Base-by-base conservation (phyloP, 2,888 invertebrate genomes). In the Drosophila ustulata region DNA sequence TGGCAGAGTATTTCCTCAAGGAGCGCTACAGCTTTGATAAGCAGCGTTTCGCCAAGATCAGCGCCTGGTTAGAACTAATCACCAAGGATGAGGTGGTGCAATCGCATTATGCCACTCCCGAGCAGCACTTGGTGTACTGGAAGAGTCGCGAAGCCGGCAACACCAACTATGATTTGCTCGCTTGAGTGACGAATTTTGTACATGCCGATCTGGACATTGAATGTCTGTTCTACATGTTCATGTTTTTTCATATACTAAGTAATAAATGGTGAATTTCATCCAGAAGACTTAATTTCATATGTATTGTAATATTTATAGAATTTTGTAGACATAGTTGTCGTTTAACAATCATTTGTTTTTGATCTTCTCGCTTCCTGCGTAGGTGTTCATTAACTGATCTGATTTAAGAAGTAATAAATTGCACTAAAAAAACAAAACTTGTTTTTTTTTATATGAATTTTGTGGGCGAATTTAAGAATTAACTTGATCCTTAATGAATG, bases 51-150 rank as follows among this genome's bases (percentile, higher is more conserved):
- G 49, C 25, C 11, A 62, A 80, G 8, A 32, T 87, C 5, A 37
- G 45, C 6, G 53, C 71, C 34, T 75, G 72, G 66, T 57, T 73
- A 7, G 56, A 70, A 2, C 53, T 67, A 0, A 96, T 97, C 96
- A 94, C 95, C 79, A 93, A 94, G 69, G 95, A 95, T 69, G 93
- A 94, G 0, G 95, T 95, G 4, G 96, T 97, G 1, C 95, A 95
- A 89, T 92, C 93, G 1, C 95, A 94, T 86, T 95, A 93, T 72
- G 91, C 96, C 58, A 93, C 95, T 6, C 93, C 95, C 0, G 96
- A 96, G 72, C 94, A 94, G 3, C 96, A 97, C 90, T 94, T 95
- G 6, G 95, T 96, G 90, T 97, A 94, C 90, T 93, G 95, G 1
- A 94, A 94, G 78, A 95, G 95, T 2, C 94, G 94, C 53, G 93